Evolutionary conservation across 2,888 invertebrate genomes (phyloP).

Genomic region (Cistogaster globosa): DNA sequence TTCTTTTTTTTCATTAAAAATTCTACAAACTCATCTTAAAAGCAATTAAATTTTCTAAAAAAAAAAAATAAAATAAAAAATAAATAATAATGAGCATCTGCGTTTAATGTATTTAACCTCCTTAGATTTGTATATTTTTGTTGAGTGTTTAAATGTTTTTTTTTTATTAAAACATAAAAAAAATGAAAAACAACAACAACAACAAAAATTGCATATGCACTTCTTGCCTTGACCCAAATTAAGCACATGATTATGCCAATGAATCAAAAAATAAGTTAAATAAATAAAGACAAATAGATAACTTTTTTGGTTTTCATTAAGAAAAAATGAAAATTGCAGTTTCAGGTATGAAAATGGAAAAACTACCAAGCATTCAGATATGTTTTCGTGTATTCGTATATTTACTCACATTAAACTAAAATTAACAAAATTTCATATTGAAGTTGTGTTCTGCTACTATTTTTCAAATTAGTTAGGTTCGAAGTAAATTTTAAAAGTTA

Average conservation of each 20-base stretch:
- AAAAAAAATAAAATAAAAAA: conserved; percentile 6
- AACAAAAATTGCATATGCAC: conserved; percentile 55
- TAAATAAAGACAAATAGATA: conserved; percentile 28
- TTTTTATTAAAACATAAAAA: not conserved
- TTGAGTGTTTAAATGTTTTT: conserved; percentile 21
- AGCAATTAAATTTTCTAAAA: conserved; percentile 46
- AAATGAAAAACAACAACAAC: conserved; percentile 29
- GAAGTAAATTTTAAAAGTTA: no score
- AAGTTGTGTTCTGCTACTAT: no score
- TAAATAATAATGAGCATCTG: conserved; percentile 29
- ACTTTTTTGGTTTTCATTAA: no score
- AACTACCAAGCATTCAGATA: no score
- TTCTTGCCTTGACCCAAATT: conserved; percentile 70
- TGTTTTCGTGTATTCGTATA: no score
- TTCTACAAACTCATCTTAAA: conserved; percentile 45
- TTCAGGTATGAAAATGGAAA: no score
- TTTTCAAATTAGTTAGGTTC: no score
- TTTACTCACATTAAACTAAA: no score
- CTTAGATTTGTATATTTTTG: conserved; percentile 38
- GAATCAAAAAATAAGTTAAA: conserved; percentile 34
- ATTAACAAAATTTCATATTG: no score
- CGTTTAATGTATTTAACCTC: conserved; percentile 59
- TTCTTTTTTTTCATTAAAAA: not conserved
- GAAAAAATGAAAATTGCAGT: no score
- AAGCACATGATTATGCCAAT: conserved; percentile 66